Conservation (phyloP, 2,113 vertebrate species). For the Prietella phreatophila region DNA sequence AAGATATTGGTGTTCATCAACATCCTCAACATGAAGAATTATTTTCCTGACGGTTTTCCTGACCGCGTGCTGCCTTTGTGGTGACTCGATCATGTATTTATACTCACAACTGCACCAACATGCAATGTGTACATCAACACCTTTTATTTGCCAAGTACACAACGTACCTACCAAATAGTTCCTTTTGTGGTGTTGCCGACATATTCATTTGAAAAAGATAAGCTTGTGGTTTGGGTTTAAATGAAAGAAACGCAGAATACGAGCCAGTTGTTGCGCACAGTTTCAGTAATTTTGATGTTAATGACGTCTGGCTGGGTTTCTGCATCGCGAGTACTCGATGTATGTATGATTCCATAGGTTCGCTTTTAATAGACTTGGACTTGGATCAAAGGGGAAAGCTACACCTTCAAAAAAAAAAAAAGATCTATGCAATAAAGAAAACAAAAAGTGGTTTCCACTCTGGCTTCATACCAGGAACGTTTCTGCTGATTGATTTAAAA, state of each 20-base stretch:
- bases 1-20: too few relatives aligned
- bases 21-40: too few relatives aligned
- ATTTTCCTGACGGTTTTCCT: background rate
- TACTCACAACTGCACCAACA: background rate
- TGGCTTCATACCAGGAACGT: background rate
- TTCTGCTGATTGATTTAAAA: background rate
- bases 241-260: background rate
- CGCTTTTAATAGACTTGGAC: background rate
- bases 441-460: background rate
- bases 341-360: background rate
- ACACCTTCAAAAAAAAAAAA: background rate
- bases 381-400: background rate
- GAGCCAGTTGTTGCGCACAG: background rate
- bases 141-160: background rate
- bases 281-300: background rate
- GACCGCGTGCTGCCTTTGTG: background rate
- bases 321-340: background rate
- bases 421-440: background rate
- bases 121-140: background rate
- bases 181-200: background rate
- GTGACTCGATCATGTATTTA: background rate
- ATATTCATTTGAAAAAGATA: background rate
- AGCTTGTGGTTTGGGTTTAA: background rate
- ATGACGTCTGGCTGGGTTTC: background rate
- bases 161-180: background rate